phyloP scores from a whole-genome alignment of 1,140 invertebrate genomes.

The Epicauta chinensis region DNA sequence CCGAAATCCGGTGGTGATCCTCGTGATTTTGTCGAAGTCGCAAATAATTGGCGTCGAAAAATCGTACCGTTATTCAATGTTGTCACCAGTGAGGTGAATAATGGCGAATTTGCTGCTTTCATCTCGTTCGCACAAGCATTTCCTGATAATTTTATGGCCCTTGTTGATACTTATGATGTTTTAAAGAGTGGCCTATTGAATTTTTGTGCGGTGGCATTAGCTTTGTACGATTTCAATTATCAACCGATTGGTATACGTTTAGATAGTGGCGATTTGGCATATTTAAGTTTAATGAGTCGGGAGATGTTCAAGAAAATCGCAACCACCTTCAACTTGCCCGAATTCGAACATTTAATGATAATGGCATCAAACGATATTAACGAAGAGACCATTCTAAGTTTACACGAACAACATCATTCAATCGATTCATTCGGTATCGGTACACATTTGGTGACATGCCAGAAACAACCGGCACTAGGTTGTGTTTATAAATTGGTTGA shows the following conservation, averaged over 20 bases:
- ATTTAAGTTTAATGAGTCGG: conserved; percentile 81
- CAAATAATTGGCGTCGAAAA: conserved; percentile 64
- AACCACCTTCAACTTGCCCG: conserved; percentile 68
- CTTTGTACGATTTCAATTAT: conserved; percentile 89
- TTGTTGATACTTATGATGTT: conserved; percentile 98
- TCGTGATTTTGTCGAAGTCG: conserved; percentile 63
- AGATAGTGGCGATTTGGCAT: conserved; percentile 96
- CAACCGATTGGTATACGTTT: conserved; percentile 84
- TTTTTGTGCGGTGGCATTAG: conserved; percentile 93
- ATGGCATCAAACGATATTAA: conserved; percentile 99
- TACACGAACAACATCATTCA: conserved; percentile 95
- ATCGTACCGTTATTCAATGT: conserved; percentile 65
- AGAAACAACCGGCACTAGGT: conserved; percentile 91
- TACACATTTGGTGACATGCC: conserved; percentile 68
- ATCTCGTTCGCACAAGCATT: conserved; percentile 95
- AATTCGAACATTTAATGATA: conserved; percentile 84
- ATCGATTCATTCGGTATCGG: conserved; percentile 97
- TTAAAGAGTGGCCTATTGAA: conserved; percentile 95
- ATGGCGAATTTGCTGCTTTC: conserved; percentile 91
- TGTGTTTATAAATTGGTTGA: conserved; percentile 99
- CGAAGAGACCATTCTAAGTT: conserved; percentile 95
- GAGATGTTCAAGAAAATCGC: conserved; percentile 76
- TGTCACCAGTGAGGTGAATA: conserved; percentile 73
- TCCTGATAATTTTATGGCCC: conserved; percentile 87
- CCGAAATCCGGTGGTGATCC: conserved; percentile 59